Percentiles rank a stretch among this genome's conserved stretches.
Conservation (phyloP, 2,888 invertebrate species). For the Acheta domesticus region DNA sequence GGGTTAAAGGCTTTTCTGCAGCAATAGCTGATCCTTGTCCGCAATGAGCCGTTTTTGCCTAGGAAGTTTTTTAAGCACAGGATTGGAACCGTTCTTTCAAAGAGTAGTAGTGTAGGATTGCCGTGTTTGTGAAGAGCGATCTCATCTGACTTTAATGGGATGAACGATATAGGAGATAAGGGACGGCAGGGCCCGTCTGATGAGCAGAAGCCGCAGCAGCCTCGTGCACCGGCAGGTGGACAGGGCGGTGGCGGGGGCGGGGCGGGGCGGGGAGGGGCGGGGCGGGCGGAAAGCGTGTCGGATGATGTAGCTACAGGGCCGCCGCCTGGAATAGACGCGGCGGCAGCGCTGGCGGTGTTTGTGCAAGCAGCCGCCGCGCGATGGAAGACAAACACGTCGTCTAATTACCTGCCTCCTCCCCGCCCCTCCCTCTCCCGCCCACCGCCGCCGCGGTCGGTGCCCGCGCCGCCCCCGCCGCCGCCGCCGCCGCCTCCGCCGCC, state of each 20-base stretch:
- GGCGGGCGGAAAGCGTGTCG: not conserved
- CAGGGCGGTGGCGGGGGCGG: not conserved
- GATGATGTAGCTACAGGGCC: too few species aligned
- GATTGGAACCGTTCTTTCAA: too few species aligned
- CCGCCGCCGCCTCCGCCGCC: not conserved
- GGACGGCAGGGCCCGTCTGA: not conserved
- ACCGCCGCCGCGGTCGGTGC: not conserved
- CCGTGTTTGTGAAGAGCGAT: too few species aligned
- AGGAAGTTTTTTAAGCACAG: too few species aligned
- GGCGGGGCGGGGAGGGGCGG: not conserved
- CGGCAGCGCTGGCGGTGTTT: not conserved
- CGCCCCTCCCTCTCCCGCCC: not conserved
- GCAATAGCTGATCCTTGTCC: too few species aligned
- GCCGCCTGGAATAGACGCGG: too few species aligned
- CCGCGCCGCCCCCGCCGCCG: not conserved
- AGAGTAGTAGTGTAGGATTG: too few species aligned
- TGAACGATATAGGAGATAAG: not conserved
- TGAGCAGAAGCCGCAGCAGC: not conserved
- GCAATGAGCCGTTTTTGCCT: too few species aligned
- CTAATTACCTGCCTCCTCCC: not conserved
- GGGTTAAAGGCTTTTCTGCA: too few species aligned
- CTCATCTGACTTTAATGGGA: too few species aligned
- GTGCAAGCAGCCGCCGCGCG: not conserved
- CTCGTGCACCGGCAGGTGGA: not conserved
- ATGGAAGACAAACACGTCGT: conserved; percentile 18